A percentile compares a stretch with the other conserved stretches of the same genome.
Evolutionary conservation across 1,140 invertebrate species (phyloP).

Genomic region (Leptinotarsa undecemlineata): DNA sequence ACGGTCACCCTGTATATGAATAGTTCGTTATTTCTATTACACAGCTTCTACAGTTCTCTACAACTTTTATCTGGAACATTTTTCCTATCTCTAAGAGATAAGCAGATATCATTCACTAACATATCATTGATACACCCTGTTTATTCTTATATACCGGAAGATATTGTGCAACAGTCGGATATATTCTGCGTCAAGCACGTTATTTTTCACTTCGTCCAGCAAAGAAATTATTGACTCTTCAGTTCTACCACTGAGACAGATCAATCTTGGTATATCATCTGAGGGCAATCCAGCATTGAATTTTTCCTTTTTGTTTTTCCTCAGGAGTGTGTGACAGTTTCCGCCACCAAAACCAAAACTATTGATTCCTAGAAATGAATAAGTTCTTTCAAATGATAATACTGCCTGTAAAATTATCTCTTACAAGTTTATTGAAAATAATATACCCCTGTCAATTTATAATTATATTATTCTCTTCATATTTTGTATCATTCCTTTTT

Average conservation of each 20-base stretch:
- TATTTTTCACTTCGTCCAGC: slow-evolving; percentile 66
- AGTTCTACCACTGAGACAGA: slow-evolving; percentile 66
- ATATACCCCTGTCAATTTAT: too few relatives aligned
- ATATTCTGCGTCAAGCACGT: slow-evolving; percentile 62
- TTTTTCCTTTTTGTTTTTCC: slow-evolving; percentile 60
- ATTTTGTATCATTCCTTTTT: too few relatives aligned
- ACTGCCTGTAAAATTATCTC: too few relatives aligned
- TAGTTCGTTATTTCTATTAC: too few relatives aligned
- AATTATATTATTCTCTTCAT: too few relatives aligned
- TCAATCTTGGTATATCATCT: slow-evolving; percentile 65
- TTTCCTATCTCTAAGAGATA: not conserved
- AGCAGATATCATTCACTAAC: too few relatives aligned
- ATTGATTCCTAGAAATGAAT: slow-evolving; percentile 57
- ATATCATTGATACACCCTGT: too few relatives aligned
- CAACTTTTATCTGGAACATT: too few relatives aligned
- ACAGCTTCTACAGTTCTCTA: too few relatives aligned
- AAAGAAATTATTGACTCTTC: slow-evolving; percentile 70
- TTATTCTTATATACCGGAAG: slow-evolving; percentile 37
- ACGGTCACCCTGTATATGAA: too few relatives aligned
- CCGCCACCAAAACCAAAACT: slow-evolving; percentile 69
- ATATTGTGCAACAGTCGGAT: slow-evolving; percentile 59
- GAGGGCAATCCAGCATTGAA: slow-evolving; percentile 56
- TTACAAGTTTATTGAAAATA: too few relatives aligned
- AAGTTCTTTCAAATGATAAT: not conserved
- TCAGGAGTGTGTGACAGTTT: slow-evolving; percentile 71